Evolutionary conservation across 2,113 vertebrate genomes (phyloP), one percentile per base, ranked within the genome.

Genomic region (Prunella himalayana): DNA sequence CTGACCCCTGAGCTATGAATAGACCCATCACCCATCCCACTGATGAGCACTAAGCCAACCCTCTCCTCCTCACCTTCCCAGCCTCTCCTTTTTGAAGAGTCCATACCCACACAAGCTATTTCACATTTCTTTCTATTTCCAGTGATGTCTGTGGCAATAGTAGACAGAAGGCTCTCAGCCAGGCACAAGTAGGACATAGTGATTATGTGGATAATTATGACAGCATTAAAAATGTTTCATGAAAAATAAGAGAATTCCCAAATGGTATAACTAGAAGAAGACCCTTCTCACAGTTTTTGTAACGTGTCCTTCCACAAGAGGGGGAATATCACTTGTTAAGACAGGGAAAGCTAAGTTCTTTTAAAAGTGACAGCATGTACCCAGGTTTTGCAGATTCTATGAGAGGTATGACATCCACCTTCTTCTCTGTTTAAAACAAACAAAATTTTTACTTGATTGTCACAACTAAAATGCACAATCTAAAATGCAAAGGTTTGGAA

Each of bases 1-100:
- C 54, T 47, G 50, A 61, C 21, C 21, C n/a, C 12, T 7, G 24
- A 39, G 9, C 59, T 73, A 15, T 19, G 50, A 78, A 50, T 28
- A 84, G 35, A 59, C 23, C 6, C 39, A 22, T 2, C n/a, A 25
- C 7, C 25, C 17, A 25, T 31, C 13, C 33, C 59, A 56, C 9
- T 82, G 33, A 21, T 0, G 0, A 59, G 23, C 3, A 3, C 49
- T 9, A 30, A 20, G 35, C 9, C 5, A 66, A 70, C 10, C 11
- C 20, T 56, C 33, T 47, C 11, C 39, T 44, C 21, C 68, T 64
- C 54, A 45, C 42, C 47, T 27, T 47, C 49, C 63, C 51, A 66
- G 35, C 7, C 42, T n/a, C 7, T 7, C 44, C 17, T 27, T 71
- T 31, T 59, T n/a, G 9, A 35, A n/a, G 22, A 50, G 14, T 8